A percentile compares a stretch with the other conserved stretches of the same genome.
Evolutionary conservation across 2,888 invertebrate genomes (phyloP).

Genomic region (Liodrosophila aerea): DNA sequence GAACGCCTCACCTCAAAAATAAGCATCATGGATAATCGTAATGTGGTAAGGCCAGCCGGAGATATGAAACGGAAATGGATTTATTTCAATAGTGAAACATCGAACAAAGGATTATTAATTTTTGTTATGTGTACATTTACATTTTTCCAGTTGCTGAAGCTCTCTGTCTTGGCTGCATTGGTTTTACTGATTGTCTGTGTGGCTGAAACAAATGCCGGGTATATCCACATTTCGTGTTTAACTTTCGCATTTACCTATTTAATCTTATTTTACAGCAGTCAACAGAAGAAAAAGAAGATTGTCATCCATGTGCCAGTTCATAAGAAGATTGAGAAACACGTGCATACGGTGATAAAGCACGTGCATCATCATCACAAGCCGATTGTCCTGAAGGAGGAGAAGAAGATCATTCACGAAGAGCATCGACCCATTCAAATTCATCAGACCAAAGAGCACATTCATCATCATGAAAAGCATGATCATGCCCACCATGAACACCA

Average conservation of each 20-base stretch:
- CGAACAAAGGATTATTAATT: neutral
- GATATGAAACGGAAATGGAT: neutral
- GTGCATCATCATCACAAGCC: conserved; percentile 83
- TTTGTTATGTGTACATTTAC: no score
- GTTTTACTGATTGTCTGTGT: conserved; percentile 61
- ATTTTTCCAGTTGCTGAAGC: conserved; percentile 61
- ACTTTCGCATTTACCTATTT: neutral
- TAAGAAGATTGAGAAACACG: conserved; percentile 82
- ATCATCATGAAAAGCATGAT: conserved; percentile 78
- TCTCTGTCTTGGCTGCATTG: conserved; percentile 66
- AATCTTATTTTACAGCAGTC: conserved; percentile 28
- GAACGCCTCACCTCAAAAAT: conserved; percentile 21
- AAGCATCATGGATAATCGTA: conserved; percentile 63
- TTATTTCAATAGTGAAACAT: neutral
- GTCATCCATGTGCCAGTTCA: conserved; percentile 81
- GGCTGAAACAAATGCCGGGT: conserved; percentile 74
- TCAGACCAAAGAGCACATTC: conserved; percentile 80
- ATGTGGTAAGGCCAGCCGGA: conserved; percentile 51
- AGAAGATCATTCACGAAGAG: conserved; percentile 81
- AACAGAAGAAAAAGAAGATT: conserved; percentile 81
- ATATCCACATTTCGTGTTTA: conserved; percentile 10
- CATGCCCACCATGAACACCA: conserved; percentile 61
- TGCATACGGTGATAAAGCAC: conserved; percentile 81
- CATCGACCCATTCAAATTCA: conserved; percentile 78
- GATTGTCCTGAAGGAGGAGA: conserved; percentile 82